These are phyloP conservation scores for Mantis religiosa DNA, from an alignment of 2,888 invertebrate species.

Conservation along the genomic window DNA sequence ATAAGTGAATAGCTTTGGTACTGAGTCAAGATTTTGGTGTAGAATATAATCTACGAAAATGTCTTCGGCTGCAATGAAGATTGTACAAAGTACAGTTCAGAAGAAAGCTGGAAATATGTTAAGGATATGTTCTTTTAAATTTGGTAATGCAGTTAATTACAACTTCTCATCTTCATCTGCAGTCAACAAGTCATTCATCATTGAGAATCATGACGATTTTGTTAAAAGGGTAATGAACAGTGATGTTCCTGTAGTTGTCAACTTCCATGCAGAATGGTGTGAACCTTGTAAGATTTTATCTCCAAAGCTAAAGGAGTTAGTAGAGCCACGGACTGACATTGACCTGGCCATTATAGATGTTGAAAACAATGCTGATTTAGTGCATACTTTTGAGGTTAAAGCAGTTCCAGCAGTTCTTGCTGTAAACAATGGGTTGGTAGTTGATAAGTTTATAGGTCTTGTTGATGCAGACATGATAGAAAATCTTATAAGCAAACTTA, in stretches of 20 bases:
- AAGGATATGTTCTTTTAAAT: background rate
- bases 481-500: constrained; percentile 63
- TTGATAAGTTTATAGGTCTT: constrained; percentile 84
- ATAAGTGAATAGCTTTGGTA: background rate
- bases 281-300: constrained; percentile 85
- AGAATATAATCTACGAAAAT: background rate
- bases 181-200: constrained; percentile 19
- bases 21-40: background rate
- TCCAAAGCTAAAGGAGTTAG: constrained; percentile 72
- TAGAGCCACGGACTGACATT: constrained; percentile 65
- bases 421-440: constrained; percentile 74
- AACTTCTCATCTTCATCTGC: constrained; percentile 5
- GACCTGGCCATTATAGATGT: constrained; percentile 80
- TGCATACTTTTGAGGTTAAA: constrained; percentile 76
- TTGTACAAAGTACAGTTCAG: background rate
- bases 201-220: constrained; percentile 66
- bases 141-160: background rate
- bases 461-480: constrained; percentile 79
- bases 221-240: constrained; percentile 78
- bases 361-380: constrained; percentile 74
- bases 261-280: constrained; percentile 89
- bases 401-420: constrained; percentile 80
- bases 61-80: background rate
- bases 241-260: constrained; percentile 80
- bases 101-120: background rate